These are phyloP conservation scores for Philantomba maxwellii DNA, from an alignment of 2,113 vertebrate species.

Conservation along the genomic window DNA sequence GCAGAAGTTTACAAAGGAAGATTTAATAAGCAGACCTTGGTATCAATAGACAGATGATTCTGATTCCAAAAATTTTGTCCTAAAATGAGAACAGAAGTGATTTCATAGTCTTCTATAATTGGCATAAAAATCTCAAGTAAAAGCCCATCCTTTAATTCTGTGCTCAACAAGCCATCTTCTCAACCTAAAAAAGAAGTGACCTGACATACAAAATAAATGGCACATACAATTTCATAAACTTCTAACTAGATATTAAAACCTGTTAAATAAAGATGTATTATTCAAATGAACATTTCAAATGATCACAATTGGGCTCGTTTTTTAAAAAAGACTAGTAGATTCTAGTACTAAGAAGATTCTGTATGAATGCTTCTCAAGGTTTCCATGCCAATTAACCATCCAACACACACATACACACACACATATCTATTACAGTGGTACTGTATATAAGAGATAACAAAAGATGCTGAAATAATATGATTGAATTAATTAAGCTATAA, in stretches of 20 bases:
- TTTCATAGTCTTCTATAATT: neutral
- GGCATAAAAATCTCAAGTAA: neutral
- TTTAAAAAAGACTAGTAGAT: neutral
- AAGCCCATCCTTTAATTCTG: neutral
- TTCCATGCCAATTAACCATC: neutral
- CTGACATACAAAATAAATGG: neutral
- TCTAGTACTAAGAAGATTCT: neutral
- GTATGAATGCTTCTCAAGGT: neutral
- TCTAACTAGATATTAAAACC: neutral
- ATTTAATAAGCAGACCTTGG: neutral
- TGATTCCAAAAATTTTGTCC: neutral
- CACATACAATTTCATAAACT: neutral
- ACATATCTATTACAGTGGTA: neutral
- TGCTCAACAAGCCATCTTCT: neutral
- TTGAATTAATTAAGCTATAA: neutral
- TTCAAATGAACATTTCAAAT: slow-evolving; percentile 1
- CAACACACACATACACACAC: neutral
- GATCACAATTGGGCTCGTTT: neutral
- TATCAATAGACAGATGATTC: neutral
- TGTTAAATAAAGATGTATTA: neutral
- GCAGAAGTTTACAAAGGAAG: neutral
- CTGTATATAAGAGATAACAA: neutral
- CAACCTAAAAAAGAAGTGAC: neutral
- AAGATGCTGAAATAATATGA: neutral
- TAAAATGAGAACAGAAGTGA: neutral